Conservation (phyloP, 1,140 invertebrate genomes). For the Caerostris darwini region DNA sequence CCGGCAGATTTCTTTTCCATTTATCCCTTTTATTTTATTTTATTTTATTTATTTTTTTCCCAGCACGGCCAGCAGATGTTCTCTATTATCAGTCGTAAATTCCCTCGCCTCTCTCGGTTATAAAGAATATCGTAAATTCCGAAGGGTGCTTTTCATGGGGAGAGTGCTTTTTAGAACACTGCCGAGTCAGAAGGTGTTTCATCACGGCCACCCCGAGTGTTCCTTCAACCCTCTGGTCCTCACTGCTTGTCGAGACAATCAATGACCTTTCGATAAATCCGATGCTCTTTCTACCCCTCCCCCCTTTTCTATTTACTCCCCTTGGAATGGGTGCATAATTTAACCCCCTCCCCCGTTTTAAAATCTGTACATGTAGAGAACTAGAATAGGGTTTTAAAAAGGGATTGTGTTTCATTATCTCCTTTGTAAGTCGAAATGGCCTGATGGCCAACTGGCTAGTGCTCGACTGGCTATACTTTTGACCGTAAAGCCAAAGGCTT, state of each 20-base stretch:
- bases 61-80: conserved; percentile 32
- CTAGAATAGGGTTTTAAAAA: too few relatives aligned
- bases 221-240: background rate
- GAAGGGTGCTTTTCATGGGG: background rate
- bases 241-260: background rate
- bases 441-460: too few relatives aligned
- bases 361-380: too few relatives aligned
- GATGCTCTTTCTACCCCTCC: background rate
- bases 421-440: too few relatives aligned
- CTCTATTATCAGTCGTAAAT: conserved; percentile 49
- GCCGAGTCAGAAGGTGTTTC: conserved; percentile 1
- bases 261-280: conserved; percentile 13
- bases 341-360: background rate
- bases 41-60: background rate
- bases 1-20: conserved; percentile 24
- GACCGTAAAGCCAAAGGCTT: too few relatives aligned
- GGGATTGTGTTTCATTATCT: too few relatives aligned
- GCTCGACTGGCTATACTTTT: too few relatives aligned
- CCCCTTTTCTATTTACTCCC: background rate
- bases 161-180: conserved; percentile 45
- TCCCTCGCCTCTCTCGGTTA: background rate
- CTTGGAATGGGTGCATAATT: conserved; percentile 29
- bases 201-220: background rate
- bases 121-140: conserved; percentile 51
- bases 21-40: background rate